Evolutionary conservation across 2,797 vertebrate species (phyloP), one percentile per base, ranked within the genome.

Genomic region (Neosalanx taihuensis): DNA sequence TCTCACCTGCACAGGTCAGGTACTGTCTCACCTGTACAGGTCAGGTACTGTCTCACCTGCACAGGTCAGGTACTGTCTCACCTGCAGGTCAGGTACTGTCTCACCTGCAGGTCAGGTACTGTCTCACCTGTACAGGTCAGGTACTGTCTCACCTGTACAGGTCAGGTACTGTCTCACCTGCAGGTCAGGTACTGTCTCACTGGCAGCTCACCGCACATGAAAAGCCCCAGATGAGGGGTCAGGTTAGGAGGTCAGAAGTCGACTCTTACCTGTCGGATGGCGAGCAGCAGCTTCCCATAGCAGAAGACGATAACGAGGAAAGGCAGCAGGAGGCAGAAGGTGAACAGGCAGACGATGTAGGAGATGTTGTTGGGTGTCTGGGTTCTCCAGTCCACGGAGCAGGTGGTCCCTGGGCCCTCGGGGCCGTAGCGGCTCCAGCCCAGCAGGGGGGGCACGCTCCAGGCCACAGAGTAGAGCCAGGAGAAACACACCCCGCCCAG

Each of bases 351-450:
- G 77, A 89, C n/a, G 46, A 93, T 84, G 72, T 92, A 93, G 73
- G 90, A 92, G 0, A 69, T 58, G 67, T 69, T 69, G 67, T 69
- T 69, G 81, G 46, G 0, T 87, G 89, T 41, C 79, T 57, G 46
- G 76, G 68, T 72, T 87, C 65, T 85, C 92, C 92, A 94, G 83
- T 92, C 91, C 49, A 94, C 86, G 0, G 92, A 94, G 81, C 92
- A 93, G 17, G 80, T 92, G 73, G 91, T 91, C 18, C 94, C 94
- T 5, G 93, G 86, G 18, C 93, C 94, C 83, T 95, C 94, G 0
- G 91, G 94, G 5, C 92, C 90, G 0, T 94, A 95, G 37, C 74
- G 85, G 88, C 93, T 95, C 94, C 95, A 95, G 70, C 94, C 92
- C 58, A 95, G 88, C 41, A 94, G 87, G 0, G 91, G 93, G 0